A percentile compares a stretch with the other conserved stretches of the same genome.
phyloP scores from a whole-genome alignment of 2,888 invertebrate species.

The Diabrotica balteata region DNA sequence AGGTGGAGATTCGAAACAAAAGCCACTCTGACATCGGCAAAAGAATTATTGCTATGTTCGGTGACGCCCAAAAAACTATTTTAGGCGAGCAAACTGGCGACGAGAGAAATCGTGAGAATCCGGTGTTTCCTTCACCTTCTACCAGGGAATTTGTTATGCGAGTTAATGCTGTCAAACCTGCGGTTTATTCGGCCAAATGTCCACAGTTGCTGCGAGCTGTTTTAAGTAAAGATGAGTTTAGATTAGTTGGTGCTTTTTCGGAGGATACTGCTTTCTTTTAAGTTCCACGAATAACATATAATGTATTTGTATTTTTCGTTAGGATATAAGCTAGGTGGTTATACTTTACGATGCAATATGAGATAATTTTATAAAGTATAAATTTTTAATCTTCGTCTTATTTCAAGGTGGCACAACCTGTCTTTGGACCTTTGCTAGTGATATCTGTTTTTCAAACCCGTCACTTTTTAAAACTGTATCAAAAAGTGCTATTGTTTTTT shows the following conservation, averaged over 20 bases:
- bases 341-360: too few species aligned
- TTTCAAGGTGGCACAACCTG: too few species aligned
- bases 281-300: constrained; percentile 16
- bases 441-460: too few species aligned
- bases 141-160: constrained; percentile 73
- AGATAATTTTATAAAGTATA: too few species aligned
- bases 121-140: constrained; percentile 42
- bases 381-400: too few species aligned
- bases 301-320: too few species aligned
- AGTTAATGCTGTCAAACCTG: constrained; percentile 66
- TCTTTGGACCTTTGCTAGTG: too few species aligned
- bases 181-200: constrained; percentile 66
- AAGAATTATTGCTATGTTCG: constrained; percentile 67
- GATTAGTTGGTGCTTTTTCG: constrained; percentile 81
- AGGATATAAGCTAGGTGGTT: too few species aligned
- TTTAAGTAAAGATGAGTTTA: constrained; percentile 71
- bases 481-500: too few species aligned
- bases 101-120: constrained; percentile 13
- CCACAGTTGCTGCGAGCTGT: constrained; percentile 76
- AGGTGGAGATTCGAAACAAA: constrained; percentile 68
- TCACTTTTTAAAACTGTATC: too few species aligned
- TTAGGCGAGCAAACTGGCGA: constrained; percentile 21
- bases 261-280: constrained; percentile 75
- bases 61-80: constrained; percentile 65
- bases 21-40: constrained; percentile 65